Percentiles rank a stretch among this genome's conserved stretches.
Conservation (phyloP, 2,797 vertebrate species). For the Coregonus suidteri region DNA sequence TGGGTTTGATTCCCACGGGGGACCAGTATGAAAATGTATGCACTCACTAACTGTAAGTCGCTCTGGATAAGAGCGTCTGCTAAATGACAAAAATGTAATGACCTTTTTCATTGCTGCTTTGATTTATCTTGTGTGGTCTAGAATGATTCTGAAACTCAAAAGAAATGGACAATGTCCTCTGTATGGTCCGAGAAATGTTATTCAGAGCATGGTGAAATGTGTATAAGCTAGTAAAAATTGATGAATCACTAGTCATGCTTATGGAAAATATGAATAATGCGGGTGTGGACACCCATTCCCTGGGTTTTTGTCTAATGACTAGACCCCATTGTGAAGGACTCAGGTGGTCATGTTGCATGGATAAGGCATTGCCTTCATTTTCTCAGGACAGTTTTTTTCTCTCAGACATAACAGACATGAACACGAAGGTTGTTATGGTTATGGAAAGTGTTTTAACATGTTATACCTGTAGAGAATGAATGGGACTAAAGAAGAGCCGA, state of each 20-base stretch:
- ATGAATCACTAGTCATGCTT: constrained; percentile 17
- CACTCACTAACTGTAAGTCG: too few relatives aligned
- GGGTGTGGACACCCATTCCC: neutral
- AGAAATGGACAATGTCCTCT: neutral
- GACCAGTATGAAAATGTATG: too few relatives aligned
- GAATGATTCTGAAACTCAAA: neutral
- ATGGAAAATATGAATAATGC: constrained; percentile 14
- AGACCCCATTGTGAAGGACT: neutral
- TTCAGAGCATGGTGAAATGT: constrained; percentile 4
- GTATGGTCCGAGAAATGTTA: neutral
- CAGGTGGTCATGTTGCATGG: too few relatives aligned
- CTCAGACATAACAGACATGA: constrained; percentile 49
- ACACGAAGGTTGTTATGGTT: constrained; percentile 64
- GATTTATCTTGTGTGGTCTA: neutral
- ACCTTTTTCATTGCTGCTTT: neutral
- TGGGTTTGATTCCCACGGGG: too few relatives aligned
- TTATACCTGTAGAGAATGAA: constrained; percentile 47
- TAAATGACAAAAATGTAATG: too few relatives aligned
- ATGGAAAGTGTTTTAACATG: constrained; percentile 61
- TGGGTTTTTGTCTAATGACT: constrained; percentile 15
- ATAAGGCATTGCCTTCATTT: too few relatives aligned
- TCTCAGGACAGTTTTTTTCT: constrained; percentile 4
- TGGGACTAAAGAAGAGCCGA: constrained; percentile 53
- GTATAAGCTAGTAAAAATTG: constrained; percentile 8
- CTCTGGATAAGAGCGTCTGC: too few relatives aligned